Conservation (phyloP, 2,797 vertebrate species). For the Molossus molossus region DNA sequence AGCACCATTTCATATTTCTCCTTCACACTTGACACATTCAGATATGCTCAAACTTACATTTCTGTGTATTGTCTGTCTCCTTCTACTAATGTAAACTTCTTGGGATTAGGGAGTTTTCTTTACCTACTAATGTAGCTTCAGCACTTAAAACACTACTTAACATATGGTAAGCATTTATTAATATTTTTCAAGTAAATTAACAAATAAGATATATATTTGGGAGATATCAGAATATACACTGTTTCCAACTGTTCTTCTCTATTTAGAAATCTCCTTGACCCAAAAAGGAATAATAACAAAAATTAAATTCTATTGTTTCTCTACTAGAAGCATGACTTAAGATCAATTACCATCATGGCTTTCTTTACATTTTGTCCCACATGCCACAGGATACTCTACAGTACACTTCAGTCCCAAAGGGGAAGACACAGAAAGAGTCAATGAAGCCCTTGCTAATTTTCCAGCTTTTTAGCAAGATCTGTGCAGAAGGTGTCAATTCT, state of each 20-base stretch:
- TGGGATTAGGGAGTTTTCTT: constrained; percentile 20
- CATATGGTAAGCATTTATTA: constrained; percentile 32
- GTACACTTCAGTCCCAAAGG: background rate
- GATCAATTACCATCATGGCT: constrained; percentile 40
- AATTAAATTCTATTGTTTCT: constrained; percentile 38
- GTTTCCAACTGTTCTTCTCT: background rate
- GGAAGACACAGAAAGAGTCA: background rate
- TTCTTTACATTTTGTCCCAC: background rate
- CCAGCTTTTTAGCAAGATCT: constrained; percentile 46
- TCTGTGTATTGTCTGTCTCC: background rate
- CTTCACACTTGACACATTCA: background rate
- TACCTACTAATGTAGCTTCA: background rate
- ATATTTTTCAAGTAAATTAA: constrained; percentile 65
- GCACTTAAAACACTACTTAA: constrained; percentile 28
- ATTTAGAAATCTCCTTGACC: background rate
- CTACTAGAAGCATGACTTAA: constrained; percentile 52
- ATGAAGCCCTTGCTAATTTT: constrained; percentile 55
- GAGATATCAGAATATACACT: background rate
- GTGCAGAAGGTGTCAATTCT: constrained; percentile 53
- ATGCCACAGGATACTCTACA: background rate
- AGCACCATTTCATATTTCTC: background rate
- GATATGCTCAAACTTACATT: background rate
- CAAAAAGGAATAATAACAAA: constrained; percentile 44
- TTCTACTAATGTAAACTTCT: background rate
- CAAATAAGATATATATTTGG: background rate